Evolutionary conservation across 2,888 invertebrate species (phyloP), one percentile per base, ranked within the genome.

Genomic region (Diaprepes abbreviatus): DNA sequence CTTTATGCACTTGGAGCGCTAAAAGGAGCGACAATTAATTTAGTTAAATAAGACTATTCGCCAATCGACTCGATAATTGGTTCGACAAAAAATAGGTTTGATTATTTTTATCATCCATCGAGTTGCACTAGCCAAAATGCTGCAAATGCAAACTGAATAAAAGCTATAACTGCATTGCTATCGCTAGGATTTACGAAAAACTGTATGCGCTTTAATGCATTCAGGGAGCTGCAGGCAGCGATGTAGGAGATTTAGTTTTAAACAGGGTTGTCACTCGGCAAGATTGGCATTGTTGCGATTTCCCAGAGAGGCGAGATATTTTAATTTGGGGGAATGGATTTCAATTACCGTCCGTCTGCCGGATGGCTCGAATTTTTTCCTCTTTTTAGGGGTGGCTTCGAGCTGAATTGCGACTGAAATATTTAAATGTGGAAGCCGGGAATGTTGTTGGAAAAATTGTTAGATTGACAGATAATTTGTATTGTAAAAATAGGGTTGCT

Each of bases 271-370:
- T 60, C 65, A 66, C 62, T 60, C 50, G 62, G 35, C 48, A 55
- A 66, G 66, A 70, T 70, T 70, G 70, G 63, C 58, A 38, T 63
- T 59, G 58, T 63, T 63, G 66, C 57, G 33, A 58, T 62, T 52
- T 63, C 52, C 64, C 55, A 21, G 38, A 65, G 66, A 68, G 65
- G 71, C 67, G 71, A 71, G 71, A 71, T 71, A 71, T 71, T 71
- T 71, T 71, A 71, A 71, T 71, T 71, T 71, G 68, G 64, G 58
- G 64, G 68, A 71, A 68, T 71, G 71, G 71, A 68, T 71, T 71
- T 68, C 71, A 67, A 71, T 71, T 71, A 71, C 66, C 65, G 70
- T 64, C 65, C 70, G 65, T 55, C 60, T 65, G 60, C 33, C 70
- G 33, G 65, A 60, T 36, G 52, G 70, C 35, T 63, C 45, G 48